Evolutionary conservation across 2,797 vertebrate genomes (phyloP).

Genomic region (Xenops minutus): DNA sequence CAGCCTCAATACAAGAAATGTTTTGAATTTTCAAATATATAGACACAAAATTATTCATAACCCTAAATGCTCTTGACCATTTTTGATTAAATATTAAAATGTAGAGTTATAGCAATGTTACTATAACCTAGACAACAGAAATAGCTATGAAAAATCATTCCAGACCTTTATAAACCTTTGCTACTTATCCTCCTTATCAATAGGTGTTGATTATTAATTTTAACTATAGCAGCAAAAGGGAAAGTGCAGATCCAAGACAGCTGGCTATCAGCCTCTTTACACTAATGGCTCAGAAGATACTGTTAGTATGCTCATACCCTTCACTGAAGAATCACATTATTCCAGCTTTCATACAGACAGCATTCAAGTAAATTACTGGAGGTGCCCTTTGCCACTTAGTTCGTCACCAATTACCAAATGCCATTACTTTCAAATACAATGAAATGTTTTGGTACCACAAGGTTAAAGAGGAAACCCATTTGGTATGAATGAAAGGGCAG

Average conservation of each 20-base stretch:
- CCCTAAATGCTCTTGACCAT: background rate
- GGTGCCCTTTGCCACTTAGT: slow-evolving; percentile 12
- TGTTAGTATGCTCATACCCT: background rate
- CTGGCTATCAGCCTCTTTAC: background rate
- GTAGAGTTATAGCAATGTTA: background rate
- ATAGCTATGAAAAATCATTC: background rate
- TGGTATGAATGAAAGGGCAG: slow-evolving; percentile 33
- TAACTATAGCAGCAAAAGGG: background rate
- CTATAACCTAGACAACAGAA: background rate
- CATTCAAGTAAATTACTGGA: background rate
- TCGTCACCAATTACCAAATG: background rate
- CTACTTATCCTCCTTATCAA: background rate
- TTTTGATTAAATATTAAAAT: background rate
- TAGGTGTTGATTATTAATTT: background rate
- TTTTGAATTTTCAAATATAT: background rate
- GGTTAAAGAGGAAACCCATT: slow-evolving; percentile 50
- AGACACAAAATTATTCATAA: background rate
- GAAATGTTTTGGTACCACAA: slow-evolving; percentile 11
- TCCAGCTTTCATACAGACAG: background rate
- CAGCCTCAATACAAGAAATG: background rate
- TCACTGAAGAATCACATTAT: background rate
- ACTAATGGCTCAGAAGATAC: background rate
- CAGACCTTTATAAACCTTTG: background rate
- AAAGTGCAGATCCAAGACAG: background rate
- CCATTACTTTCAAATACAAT: slow-evolving; percentile 17